Evolutionary conservation across 2,797 vertebrate genomes (phyloP).

Genomic region (Oreortyx pictus): DNA sequence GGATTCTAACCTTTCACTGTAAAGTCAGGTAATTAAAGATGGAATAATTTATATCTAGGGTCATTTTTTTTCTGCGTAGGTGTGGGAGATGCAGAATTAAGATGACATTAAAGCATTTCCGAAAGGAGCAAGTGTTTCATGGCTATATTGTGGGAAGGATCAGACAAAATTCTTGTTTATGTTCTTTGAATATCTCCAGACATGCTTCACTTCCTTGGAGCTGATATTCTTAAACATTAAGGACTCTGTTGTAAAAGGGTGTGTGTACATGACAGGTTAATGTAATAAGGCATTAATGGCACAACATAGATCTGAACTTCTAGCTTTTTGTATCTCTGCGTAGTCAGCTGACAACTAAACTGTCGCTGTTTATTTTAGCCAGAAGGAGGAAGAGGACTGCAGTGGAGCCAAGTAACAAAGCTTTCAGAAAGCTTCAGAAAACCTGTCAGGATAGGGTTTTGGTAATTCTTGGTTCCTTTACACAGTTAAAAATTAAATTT

Average conservation of each 20-base stretch:
- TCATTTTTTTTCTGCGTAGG: background rate
- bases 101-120: background rate
- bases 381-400: background rate
- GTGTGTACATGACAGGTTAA: background rate
- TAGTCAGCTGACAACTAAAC: background rate
- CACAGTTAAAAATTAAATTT: background rate
- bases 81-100: background rate
- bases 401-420: background rate
- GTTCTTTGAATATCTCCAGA: background rate
- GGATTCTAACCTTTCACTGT: background rate
- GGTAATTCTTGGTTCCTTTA: background rate
- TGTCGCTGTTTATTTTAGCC: background rate
- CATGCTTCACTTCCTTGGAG: background rate
- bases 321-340: background rate
- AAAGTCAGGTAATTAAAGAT: background rate
- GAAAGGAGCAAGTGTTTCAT: background rate
- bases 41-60: background rate
- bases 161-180: background rate
- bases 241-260: accelerated
- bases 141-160: background rate
- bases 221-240: background rate
- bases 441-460: background rate
- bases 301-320: background rate
- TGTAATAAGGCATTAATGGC: background rate
- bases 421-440: background rate